A percentile compares a stretch with the other conserved stretches of the same genome.
Evolutionary conservation across 2,797 vertebrate species (phyloP).

Genomic region (Thunnus albacares): DNA sequence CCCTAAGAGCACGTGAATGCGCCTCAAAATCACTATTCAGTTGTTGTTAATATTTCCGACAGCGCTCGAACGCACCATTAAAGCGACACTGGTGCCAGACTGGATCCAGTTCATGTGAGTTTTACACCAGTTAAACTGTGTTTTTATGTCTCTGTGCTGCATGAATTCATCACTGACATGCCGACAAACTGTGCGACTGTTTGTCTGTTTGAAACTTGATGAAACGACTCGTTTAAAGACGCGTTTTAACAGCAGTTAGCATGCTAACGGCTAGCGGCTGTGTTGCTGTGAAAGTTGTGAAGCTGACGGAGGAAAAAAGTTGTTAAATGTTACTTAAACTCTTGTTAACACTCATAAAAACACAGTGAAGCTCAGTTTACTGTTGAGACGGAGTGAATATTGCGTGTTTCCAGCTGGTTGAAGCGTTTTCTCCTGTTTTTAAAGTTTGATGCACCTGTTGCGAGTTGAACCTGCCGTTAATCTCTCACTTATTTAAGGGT

Average conservation of each 20-base stretch:
- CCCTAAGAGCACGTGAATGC: not conserved
- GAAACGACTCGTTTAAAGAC: accelerated
- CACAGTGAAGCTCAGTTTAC: accelerated
- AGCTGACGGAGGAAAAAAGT: slow-evolving; percentile 1
- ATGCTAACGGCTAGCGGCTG: slow-evolving; percentile 52
- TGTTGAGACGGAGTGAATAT: accelerated
- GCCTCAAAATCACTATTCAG: not conserved
- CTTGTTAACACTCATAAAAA: accelerated
- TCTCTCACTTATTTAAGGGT: not conserved
- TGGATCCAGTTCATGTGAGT: slow-evolving; percentile 67
- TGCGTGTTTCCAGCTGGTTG: not conserved
- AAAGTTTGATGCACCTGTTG: slow-evolving; percentile 68
- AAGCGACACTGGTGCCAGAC: slow-evolving; percentile 50
- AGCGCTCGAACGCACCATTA: slow-evolving; percentile 48
- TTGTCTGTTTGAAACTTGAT: accelerated
- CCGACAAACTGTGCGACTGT: not conserved
- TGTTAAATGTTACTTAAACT: not conserved
- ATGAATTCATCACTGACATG: accelerated
- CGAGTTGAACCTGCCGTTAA: slow-evolving; percentile 11
- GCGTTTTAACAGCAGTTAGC: slow-evolving; percentile 3
- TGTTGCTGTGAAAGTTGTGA: not conserved
- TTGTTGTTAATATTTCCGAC: slow-evolving; percentile 24
- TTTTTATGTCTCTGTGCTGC: not conserved
- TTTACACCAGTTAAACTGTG: slow-evolving; percentile 18
- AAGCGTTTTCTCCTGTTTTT: not conserved